Conservation (phyloP, 2,113 vertebrate genomes). For the Gambusia holbrooki region DNA sequence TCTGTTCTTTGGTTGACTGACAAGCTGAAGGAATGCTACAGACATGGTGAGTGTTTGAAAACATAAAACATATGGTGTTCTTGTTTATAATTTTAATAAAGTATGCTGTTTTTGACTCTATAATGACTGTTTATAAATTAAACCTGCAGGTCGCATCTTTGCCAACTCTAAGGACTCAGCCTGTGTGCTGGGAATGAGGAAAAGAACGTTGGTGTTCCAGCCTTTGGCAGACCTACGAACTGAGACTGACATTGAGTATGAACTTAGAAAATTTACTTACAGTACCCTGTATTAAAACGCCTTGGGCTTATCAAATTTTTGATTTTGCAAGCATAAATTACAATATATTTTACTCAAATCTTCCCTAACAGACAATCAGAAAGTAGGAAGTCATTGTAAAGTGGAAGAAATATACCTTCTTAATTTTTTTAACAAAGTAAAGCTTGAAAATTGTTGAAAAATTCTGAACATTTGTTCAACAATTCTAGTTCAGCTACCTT, state of each 20-base stretch:
- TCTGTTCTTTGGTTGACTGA: conserved; percentile 88
- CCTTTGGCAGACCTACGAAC: conserved; percentile 84
- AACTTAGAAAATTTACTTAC: not conserved
- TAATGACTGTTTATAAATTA: conserved; percentile 24
- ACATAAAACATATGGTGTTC: not conserved
- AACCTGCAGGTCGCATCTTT: conserved; percentile 87
- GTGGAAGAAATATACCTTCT: too few species aligned
- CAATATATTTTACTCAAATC: not conserved
- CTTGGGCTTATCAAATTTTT: not conserved
- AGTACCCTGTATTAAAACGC: not conserved
- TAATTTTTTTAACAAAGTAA: not conserved
- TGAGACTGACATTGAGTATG: conserved; percentile 89
- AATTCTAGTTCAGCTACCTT: not conserved
- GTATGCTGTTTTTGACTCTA: not conserved
- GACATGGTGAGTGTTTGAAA: conserved; percentile 80
- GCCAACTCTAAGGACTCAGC: conserved; percentile 87
- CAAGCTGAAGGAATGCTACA: conserved; percentile 89
- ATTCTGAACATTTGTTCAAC: not conserved
- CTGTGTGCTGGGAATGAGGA: conserved; percentile 90
- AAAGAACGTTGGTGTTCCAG: conserved; percentile 86
- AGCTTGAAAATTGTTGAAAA: not conserved
- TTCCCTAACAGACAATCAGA: not conserved
- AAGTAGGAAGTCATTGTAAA: not conserved
- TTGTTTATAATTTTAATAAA: not conserved
- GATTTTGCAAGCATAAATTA: not conserved